Evolutionary conservation across 2,888 invertebrate genomes (phyloP), one percentile per base, ranked within the genome.

Genomic region (Lasius platythorax): DNA sequence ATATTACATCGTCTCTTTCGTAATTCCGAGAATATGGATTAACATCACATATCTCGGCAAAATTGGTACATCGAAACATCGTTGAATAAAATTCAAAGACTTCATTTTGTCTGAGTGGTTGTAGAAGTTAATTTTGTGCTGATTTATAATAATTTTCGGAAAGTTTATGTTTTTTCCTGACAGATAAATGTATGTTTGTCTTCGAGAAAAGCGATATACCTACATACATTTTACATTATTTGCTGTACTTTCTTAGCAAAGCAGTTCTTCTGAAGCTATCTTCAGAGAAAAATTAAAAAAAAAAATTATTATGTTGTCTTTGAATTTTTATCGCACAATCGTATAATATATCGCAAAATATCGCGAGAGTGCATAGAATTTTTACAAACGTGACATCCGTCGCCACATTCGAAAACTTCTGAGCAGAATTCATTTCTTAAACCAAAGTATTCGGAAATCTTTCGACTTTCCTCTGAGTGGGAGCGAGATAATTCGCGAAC

Each of bases 401-500:
- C 23, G 43, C 15, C 23, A 8, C 33, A 18, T 79, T 61, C 11
- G 12, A 37, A 61, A 66, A 83, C n/a, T 67, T 74, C n/a, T 64
- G 58, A 79, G 53, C 63, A 58, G 50, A 75, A 76, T 81, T 63
- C 70, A 40, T 50, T 58, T 67, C 75, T 37, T 40, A 46, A 74
- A 33, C 64, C 50, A 43, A 68, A 43, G 33, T 53, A 58, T 64
- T 84, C 75, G 23, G 73, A 30, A 53, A 30, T 84, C 63, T 40
- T 66, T 74, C 67, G 74, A 84, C 53, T 83, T 66, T 74, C 30
- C 73, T 82, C 67, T 58, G 84, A 83, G 81, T 64, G 83, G 56
- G 81, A 85, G 72, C 73, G 73, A 86, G 89, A 88, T 85, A 83
- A 83, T 82, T 85, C 61, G 84, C 75, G 83, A 74, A 87, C 70